phyloP scores from a whole-genome alignment of 2,113 vertebrate species.

The Toxotes chatareus region DNA sequence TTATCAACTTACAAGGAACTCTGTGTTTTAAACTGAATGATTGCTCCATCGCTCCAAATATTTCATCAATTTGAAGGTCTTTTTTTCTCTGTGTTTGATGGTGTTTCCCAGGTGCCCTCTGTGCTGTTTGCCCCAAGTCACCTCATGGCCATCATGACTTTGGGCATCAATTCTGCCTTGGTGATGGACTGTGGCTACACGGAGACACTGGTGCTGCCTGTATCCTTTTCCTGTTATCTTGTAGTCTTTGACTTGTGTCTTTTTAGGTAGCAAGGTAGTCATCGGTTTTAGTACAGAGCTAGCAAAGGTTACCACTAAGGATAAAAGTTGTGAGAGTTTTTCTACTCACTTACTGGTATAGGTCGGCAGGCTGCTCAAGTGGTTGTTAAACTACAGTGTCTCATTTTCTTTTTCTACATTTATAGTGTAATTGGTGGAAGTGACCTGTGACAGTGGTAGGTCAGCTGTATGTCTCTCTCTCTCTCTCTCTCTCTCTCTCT shows the following conservation, averaged over 20 bases:
- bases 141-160: constrained; percentile 95
- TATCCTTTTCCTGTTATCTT: constrained; percentile 84
- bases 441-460: background rate
- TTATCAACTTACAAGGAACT: background rate
- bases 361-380: background rate
- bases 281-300: background rate
- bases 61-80: background rate
- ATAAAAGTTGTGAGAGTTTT: background rate
- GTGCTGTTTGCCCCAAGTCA: constrained; percentile 97
- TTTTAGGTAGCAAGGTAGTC: too few relatives aligned
- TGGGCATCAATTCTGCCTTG: constrained; percentile 96
- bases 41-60: background rate
- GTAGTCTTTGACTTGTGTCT: background rate
- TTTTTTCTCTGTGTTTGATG: background rate
- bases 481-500: background rate
- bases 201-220: constrained; percentile 95
- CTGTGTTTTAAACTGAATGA: background rate
- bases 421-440: background rate
- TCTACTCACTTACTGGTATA: background rate
- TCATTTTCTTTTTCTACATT: background rate
- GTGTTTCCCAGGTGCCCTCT: constrained; percentile 90
- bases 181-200: constrained; percentile 97
- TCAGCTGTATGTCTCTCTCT: too few relatives aligned
- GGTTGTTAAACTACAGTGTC: too few relatives aligned
- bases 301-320: too few relatives aligned